Base-by-base conservation (phyloP, 2,113 vertebrate species). In the Atlantisia rogersi region DNA sequence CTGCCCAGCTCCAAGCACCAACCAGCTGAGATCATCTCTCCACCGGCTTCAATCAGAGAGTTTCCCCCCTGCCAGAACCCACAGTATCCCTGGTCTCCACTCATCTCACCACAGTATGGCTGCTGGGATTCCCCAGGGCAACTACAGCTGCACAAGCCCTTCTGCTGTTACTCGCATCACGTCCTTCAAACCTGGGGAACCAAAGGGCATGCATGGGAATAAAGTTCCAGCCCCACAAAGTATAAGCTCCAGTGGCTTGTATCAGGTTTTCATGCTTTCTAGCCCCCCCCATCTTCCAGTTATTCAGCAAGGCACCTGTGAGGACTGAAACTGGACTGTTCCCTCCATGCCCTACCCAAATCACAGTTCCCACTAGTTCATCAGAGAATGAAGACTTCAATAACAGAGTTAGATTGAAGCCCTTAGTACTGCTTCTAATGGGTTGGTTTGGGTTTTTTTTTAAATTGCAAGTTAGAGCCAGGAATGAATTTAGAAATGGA, bases 171-270 rank as follows among this genome's bases (percentile, higher is more conserved):
- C 35, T 46, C 39, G 6, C 64, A 71, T 6, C 73, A 40, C 20
- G 4, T 60, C 40, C 76, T 70, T 70, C 82, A 70, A 55, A 52
- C 24, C 25, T 13, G 5, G 3, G 4, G 9, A 64, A 3, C n/a
- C 15, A 56, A 35, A 37, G 42, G 14, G 19, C 21, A 35, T 7
- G 1, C 0, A 0, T 0, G 10, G 14, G 39, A 26, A 52, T 46
- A 29, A 67, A 55, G 10, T 2, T 35, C 19, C 58, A 39, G 26
- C 24, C 8, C 39, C 29, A n/a, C 39, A 25, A 37, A 52, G 6
- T 15, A 39, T 0, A 2, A 75, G 58, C 11, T 7, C 59, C 39
- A 2, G 3, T 4, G 24, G 10, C 29, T 81, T 28, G 0, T 2
- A 12, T 9, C 55, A 50, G 22, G 2, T 40, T 90, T 46, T 44